Evolutionary conservation across 2,113 vertebrate genomes (phyloP).

Genomic region (Aspiorhynchus laticeps): DNA sequence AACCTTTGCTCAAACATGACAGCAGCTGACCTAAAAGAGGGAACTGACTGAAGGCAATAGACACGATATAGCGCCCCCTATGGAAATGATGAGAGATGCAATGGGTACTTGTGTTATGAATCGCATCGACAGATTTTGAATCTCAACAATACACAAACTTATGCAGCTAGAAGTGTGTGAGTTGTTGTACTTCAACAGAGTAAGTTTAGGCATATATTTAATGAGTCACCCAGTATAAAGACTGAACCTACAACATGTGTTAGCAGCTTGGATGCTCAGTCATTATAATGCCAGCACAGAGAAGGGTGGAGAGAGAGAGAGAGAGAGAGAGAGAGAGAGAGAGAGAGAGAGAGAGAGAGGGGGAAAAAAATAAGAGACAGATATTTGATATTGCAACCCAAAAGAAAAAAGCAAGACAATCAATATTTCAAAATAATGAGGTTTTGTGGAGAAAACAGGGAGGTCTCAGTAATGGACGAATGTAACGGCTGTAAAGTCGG

Average conservation of each 20-base stretch:
- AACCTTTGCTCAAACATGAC: neutral
- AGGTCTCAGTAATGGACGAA: neutral
- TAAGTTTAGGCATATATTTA: neutral
- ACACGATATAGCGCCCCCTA: neutral
- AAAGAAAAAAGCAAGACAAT: conserved; percentile 39
- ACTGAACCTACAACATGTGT: neutral
- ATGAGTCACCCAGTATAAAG: neutral
- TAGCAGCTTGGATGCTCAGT: conserved; percentile 1
- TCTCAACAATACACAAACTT: neutral
- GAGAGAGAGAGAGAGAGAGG: too few relatives aligned
- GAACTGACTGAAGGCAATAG: neutral
- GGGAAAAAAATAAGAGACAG: neutral
- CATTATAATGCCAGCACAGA: neutral
- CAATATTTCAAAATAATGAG: conserved; percentile 37
- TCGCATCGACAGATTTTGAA: neutral
- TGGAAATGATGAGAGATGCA: neutral
- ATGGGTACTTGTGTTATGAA: neutral
- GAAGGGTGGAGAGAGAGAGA: neutral
- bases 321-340: too few relatives aligned
- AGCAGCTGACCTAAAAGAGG: neutral
- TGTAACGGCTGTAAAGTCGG: neutral
- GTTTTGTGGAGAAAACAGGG: neutral
- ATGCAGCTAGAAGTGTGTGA: neutral
- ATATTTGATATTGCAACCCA: neutral
- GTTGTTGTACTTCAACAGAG: neutral